These are phyloP conservation scores for Drosophila busckii DNA, from an alignment of 1,140 invertebrate genomes.

Conservation along the genomic window DNA sequence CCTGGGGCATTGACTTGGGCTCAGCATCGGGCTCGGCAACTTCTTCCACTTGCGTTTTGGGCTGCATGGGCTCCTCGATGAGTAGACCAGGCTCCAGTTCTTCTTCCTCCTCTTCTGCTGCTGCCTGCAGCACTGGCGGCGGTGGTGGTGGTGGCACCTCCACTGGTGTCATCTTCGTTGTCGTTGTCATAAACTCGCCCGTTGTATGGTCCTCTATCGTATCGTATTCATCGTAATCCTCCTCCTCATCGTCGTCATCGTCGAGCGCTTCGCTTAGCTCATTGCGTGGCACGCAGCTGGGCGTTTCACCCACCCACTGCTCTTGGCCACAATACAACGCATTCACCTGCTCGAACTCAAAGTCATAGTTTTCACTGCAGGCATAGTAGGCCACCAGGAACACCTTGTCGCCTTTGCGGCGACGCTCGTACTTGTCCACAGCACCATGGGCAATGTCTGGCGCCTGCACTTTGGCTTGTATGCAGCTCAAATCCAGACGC, in stretches of 20 bases:
- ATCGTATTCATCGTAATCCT: slow-evolving; percentile 52
- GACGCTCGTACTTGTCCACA: slow-evolving; percentile 57
- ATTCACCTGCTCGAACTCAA: slow-evolving; percentile 79
- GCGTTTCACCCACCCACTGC: slow-evolving; percentile 81
- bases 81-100: background rate
- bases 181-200: slow-evolving; percentile 28
- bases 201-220: slow-evolving; percentile 7
- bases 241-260: slow-evolving; percentile 6
- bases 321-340: slow-evolving; percentile 81
- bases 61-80: background rate
- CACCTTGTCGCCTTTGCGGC: slow-evolving; percentile 73
- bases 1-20: background rate
- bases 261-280: slow-evolving; percentile 55
- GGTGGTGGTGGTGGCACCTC: slow-evolving; percentile 35
- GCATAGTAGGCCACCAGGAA: slow-evolving; percentile 82
- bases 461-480: slow-evolving; percentile 51
- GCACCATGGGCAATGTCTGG: slow-evolving; percentile 62
- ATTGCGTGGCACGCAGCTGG: slow-evolving; percentile 77
- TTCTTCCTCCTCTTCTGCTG: slow-evolving; percentile 15
- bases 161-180: slow-evolving; percentile 6
- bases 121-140: slow-evolving; percentile 14
- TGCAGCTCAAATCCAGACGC: slow-evolving; percentile 63
- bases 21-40: slow-evolving; percentile 18
- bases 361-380: slow-evolving; percentile 80
- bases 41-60: slow-evolving; percentile 6